Conservation (phyloP, 2,888 invertebrate species). For the Pachymerium ferrugineum region DNA sequence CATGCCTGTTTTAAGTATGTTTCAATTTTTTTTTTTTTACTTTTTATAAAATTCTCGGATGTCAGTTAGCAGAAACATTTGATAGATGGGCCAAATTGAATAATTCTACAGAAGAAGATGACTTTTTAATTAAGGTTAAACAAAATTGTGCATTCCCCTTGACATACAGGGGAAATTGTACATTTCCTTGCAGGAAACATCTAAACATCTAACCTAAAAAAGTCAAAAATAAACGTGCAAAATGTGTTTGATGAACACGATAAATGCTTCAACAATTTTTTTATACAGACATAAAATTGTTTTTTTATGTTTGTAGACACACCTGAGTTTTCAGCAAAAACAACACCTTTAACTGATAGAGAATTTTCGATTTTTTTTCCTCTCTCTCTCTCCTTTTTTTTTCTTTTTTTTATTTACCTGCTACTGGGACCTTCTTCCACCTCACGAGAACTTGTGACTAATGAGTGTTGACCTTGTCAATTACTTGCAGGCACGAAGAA, state of each 20-base stretch:
- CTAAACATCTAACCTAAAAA: no score
- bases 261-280: no score
- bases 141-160: no score
- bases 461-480: conserved; percentile 18
- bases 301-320: not conserved
- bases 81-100: not conserved
- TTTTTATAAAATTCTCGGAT: not conserved
- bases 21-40: not conserved
- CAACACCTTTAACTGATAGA: not conserved
- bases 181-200: no score
- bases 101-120: not conserved
- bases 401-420: not conserved
- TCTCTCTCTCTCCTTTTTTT: not conserved
- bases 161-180: no score
- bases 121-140: conserved; percentile 8
- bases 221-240: no score
- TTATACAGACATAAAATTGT: no score
- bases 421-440: not conserved
- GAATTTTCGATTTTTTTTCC: not conserved
- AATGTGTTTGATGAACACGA: no score
- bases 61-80: not conserved
- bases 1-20: not conserved
- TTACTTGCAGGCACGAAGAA: not conserved
- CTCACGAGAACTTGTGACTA: conserved; percentile 17
- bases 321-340: not conserved